A percentile compares a stretch with the other conserved stretches of the same genome.
Conservation (phyloP, 2,797 vertebrate species). For the Eulemur coronatus region DNA sequence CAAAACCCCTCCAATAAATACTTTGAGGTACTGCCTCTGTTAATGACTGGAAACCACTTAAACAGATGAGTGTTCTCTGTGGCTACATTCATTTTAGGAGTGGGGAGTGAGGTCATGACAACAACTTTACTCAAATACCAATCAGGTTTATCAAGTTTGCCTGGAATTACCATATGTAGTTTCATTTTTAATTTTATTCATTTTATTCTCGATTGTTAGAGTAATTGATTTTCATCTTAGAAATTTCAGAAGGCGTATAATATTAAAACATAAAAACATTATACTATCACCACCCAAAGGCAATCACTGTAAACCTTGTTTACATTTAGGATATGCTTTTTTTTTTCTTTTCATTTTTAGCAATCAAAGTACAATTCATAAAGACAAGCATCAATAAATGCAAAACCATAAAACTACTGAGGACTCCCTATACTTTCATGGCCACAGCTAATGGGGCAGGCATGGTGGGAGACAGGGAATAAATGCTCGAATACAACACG, state of each 20-base stretch:
- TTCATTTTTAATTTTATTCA: background rate
- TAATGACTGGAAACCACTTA: background rate
- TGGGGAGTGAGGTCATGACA: background rate
- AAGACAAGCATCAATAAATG: slow-evolving; percentile 36
- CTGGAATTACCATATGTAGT: background rate
- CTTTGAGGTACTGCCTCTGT: background rate
- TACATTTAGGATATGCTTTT: background rate
- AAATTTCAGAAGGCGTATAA: background rate
- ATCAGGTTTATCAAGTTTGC: background rate
- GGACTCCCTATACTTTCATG: slow-evolving; percentile 22
- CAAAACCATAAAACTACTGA: slow-evolving; percentile 34
- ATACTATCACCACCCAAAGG: background rate
- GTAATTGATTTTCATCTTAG: background rate
- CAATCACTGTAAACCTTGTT: slow-evolving; percentile 19
- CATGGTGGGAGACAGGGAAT: slow-evolving; percentile 48
- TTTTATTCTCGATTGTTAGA: background rate
- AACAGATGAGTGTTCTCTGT: background rate
- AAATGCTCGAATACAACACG: background rate
- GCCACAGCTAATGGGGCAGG: slow-evolving; percentile 54
- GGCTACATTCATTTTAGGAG: background rate
- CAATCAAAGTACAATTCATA: slow-evolving; percentile 43
- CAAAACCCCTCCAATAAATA: background rate
- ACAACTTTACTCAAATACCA: background rate
- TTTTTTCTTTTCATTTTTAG: slow-evolving; percentile 48
- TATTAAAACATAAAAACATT: background rate